A percentile compares a stretch with the other conserved stretches of the same genome.
Conservation (phyloP, 2,797 vertebrate genomes). For the Myotis findleyi region DNA sequence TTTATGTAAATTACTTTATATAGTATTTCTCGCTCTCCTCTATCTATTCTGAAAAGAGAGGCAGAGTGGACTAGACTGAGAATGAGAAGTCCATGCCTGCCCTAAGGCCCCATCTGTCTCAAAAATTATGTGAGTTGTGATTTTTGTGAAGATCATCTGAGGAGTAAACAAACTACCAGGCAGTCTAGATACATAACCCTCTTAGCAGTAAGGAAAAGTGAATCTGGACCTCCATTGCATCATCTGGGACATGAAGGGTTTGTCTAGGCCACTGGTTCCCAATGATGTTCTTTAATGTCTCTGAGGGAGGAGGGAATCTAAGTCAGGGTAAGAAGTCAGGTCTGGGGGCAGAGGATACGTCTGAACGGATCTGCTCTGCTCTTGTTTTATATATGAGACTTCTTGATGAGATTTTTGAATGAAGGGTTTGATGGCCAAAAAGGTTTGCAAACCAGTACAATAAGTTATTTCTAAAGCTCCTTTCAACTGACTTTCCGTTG, state of each 20-base stretch:
- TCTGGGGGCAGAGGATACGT: not conserved
- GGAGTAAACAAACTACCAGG: not conserved
- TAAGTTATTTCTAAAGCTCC: not conserved
- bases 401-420: not conserved
- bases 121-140: not conserved
- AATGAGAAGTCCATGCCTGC: not conserved
- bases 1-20: constrained; percentile 3
- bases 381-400: not conserved
- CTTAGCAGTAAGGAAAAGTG: not conserved
- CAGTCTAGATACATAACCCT: not conserved
- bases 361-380: not conserved
- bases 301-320: not conserved
- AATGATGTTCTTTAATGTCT: not conserved
- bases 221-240: not conserved
- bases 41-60: constrained; percentile 13
- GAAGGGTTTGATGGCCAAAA: not conserved
- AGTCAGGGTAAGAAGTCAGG: not conserved
- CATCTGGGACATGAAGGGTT: not conserved
- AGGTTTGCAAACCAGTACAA: not conserved
- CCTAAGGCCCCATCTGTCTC: not conserved
- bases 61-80: not conserved
- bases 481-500: not conserved
- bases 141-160: not conserved
- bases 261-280: not conserved
- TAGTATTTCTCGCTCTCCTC: not conserved